These are phyloP conservation scores for Sycobia sp. DNA, from an alignment of 1,140 invertebrate genomes.

Conservation along the genomic window DNA sequence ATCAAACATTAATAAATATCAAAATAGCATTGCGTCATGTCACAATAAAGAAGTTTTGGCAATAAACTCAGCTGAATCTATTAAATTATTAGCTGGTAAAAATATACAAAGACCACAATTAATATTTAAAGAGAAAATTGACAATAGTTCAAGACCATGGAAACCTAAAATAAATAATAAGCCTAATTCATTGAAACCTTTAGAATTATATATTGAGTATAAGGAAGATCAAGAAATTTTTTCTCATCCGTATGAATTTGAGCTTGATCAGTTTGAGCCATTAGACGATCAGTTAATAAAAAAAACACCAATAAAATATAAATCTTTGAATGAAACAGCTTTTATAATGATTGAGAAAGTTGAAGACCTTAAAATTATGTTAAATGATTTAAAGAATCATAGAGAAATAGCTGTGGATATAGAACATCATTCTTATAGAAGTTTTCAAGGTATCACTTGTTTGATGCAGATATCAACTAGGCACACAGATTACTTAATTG, in stretches of 20 bases:
- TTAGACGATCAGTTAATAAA: constrained; percentile 59
- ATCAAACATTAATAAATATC: constrained; percentile 55
- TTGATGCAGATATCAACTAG: constrained; percentile 93
- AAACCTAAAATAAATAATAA: constrained; percentile 84
- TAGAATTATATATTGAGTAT: constrained; percentile 74
- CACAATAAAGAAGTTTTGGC: neutral
- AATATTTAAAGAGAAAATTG: constrained; percentile 83
- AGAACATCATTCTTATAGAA: constrained; percentile 86
- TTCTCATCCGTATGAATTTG: constrained; percentile 86
- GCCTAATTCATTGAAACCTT: constrained; percentile 84
- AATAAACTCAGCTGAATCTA: constrained; percentile 43
- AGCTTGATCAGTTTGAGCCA: constrained; percentile 75
- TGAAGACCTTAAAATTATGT: constrained; percentile 69
- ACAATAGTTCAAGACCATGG: constrained; percentile 80
- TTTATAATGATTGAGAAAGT: constrained; percentile 73
- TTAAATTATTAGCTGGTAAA: constrained; percentile 73
- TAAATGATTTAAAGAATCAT: constrained; percentile 70
- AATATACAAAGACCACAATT: constrained; percentile 83
- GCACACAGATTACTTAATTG: constrained; percentile 88
- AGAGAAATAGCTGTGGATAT: constrained; percentile 85
- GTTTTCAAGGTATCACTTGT: constrained; percentile 87
- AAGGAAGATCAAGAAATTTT: constrained; percentile 63
- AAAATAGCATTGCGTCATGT: constrained; percentile 60
- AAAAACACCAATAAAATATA: constrained; percentile 56
- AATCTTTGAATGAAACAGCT: constrained; percentile 68